Evolutionary conservation across 2,888 invertebrate species (phyloP).

Genomic region (Tineola bisselliella): DNA sequence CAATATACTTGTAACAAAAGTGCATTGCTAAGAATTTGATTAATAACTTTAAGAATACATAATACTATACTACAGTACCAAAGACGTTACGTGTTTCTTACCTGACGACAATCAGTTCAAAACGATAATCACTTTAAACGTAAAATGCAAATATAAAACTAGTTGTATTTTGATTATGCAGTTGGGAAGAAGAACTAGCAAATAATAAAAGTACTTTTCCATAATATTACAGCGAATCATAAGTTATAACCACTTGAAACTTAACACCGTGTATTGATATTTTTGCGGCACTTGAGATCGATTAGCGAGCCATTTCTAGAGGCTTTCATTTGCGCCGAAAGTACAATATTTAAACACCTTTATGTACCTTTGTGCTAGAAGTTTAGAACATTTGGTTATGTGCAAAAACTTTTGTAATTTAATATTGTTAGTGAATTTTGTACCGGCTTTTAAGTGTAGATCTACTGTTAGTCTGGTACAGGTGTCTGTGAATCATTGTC

Average conservation of each 20-base stretch:
- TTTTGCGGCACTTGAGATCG: constrained; percentile 17
- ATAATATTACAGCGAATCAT: constrained; percentile 14
- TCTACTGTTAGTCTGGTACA: no score
- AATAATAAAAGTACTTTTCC: constrained; percentile 14
- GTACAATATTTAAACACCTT: constrained; percentile 15
- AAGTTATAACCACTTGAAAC: constrained; percentile 18
- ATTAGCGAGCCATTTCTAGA: constrained; percentile 13
- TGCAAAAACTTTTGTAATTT: background rate
- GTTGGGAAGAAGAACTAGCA: no score
- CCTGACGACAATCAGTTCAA: no score
- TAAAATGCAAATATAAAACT: no score
- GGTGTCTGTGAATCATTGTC: no score
- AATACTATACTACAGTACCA: no score
- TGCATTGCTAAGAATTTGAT: no score
- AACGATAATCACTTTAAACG: no score
- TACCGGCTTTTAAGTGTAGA: background rate
- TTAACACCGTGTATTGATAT: constrained; percentile 15
- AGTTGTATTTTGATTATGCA: no score
- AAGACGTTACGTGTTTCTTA: no score
- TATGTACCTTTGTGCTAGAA: background rate
- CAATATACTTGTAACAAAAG: no score
- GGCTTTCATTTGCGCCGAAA: constrained; percentile 12
- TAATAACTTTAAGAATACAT: no score
- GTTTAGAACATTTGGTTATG: background rate
- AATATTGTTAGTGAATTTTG: background rate